These are phyloP conservation scores for Coluber constrictor DNA, from an alignment of 2,797 vertebrate genomes.

Conservation along the genomic window DNA sequence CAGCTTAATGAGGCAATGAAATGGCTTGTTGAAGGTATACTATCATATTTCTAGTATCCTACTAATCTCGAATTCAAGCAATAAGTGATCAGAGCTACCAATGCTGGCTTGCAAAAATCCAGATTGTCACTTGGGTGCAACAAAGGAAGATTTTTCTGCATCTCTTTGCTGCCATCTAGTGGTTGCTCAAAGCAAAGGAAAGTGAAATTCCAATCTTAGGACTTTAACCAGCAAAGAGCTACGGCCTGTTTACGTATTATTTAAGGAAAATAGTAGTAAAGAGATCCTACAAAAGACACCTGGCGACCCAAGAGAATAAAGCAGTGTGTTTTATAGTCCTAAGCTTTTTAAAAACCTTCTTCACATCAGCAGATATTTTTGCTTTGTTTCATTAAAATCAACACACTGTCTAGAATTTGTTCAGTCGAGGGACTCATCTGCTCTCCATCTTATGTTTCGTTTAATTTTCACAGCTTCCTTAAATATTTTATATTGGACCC, in stretches of 20 bases:
- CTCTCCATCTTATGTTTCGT: not conserved
- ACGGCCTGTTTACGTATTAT: constrained; percentile 26
- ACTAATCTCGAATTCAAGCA: not conserved
- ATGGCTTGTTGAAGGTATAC: not conserved
- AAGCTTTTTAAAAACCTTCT: accelerated
- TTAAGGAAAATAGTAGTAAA: constrained; percentile 29
- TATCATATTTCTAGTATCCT: not conserved
- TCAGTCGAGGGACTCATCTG: constrained; percentile 11
- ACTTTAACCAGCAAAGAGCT: not conserved
- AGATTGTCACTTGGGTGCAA: not conserved
- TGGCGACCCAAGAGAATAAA: constrained; percentile 17
- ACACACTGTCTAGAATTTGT: constrained; percentile 10
- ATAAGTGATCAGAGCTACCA: not conserved
- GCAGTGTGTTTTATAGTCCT: constrained; percentile 15
- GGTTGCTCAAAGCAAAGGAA: not conserved
- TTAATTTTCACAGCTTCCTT: constrained; percentile 6
- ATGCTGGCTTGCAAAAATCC: not conserved
- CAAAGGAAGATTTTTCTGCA: not conserved
- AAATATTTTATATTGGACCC: constrained; percentile 43
- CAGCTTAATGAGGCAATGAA: not conserved
- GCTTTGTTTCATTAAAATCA: constrained; percentile 15
- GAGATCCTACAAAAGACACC: constrained; percentile 25
- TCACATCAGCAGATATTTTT: not conserved
- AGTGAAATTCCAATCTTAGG: not conserved
- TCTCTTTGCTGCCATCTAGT: not conserved